A percentile compares a stretch with the other conserved stretches of the same genome.
Conservation (phyloP, 2,797 vertebrate species). For the Acipenser ruthenus region DNA sequence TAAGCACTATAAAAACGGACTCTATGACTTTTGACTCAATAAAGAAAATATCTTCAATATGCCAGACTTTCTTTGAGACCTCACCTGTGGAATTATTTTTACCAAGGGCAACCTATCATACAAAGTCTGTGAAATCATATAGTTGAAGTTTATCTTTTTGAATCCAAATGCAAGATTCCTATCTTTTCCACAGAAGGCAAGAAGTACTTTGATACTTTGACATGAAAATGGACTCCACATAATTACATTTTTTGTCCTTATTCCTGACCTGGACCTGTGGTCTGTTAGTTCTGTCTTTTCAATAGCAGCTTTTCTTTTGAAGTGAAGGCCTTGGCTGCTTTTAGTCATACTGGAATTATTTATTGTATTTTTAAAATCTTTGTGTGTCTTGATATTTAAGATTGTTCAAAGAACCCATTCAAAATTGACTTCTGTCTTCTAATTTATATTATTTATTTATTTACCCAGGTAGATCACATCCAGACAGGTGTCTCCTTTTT, state of each 20-base stretch:
- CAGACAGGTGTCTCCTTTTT: no score
- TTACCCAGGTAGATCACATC: no score
- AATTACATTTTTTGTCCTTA: background rate
- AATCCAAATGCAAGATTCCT: background rate
- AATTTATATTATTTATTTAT: no score
- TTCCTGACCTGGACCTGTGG: background rate
- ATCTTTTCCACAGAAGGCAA: background rate
- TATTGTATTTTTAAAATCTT: no score
- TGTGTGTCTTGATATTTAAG: no score
- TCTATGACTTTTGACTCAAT: no score
- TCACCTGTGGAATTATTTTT: background rate
- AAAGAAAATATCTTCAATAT: slow-evolving; percentile 1
- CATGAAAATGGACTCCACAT: background rate
- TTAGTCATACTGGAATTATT: no score
- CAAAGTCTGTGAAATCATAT: background rate
- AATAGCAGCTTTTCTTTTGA: background rate
- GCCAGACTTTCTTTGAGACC: background rate
- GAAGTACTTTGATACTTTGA: background rate
- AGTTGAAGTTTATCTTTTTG: background rate
- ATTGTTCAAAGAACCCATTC: no score
- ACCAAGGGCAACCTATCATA: background rate
- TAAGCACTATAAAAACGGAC: no score
- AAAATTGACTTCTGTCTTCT: no score
- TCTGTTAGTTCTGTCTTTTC: no score
- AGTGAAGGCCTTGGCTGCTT: background rate